These are phyloP conservation scores for Dromas ardeola DNA, from an alignment of 2,113 vertebrate species.

Conservation along the genomic window DNA sequence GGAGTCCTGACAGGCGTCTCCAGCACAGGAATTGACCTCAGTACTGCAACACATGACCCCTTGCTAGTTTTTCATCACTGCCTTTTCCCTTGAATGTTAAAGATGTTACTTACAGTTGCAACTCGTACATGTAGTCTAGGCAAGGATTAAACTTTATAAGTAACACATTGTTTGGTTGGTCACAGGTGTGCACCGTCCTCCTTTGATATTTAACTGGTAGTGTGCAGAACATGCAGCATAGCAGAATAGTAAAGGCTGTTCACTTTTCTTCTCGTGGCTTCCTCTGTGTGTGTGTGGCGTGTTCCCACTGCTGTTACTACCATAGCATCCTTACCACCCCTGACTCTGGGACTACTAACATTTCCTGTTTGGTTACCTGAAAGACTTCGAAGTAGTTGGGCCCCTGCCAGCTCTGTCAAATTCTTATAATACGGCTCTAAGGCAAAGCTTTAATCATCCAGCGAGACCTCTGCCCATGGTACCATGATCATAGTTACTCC, in stretches of 20 bases:
- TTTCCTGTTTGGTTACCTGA: not conserved
- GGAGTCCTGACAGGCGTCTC: not conserved
- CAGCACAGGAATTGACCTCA: not conserved
- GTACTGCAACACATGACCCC: not conserved
- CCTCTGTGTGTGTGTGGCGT: not conserved
- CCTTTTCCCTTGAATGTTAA: not conserved
- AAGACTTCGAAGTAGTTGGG: not conserved
- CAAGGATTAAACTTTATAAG: not conserved
- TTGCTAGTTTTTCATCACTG: not conserved
- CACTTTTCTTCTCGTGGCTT: not conserved
- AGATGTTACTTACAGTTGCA: not conserved
- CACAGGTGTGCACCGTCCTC: not conserved
- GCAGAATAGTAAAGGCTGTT: not conserved
- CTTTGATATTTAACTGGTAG: not conserved
- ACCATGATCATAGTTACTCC: not conserved
- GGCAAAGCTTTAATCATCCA: not conserved
- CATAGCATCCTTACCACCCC: not conserved
- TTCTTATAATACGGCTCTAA: not conserved
- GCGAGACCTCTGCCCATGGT: not conserved
- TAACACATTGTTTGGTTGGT: not conserved
- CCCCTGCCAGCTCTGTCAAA: not conserved
- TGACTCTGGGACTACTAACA: not conserved
- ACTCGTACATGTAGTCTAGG: not conserved
- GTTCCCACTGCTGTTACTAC: not conserved
- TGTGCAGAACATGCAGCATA: not conserved